Evolutionary conservation across 2,888 invertebrate species (phyloP).

Genomic region (Laspeyria flexula): DNA sequence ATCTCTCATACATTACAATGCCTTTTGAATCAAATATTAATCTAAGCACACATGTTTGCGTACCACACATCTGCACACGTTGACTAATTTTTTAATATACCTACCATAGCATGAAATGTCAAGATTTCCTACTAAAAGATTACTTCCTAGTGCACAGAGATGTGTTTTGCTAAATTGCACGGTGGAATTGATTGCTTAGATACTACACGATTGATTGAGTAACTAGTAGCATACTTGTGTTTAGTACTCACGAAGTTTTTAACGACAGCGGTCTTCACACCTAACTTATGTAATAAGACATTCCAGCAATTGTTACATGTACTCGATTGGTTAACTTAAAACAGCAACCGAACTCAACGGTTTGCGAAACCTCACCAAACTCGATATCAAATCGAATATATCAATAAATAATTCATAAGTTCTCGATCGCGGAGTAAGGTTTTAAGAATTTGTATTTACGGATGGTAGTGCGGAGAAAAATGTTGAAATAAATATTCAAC

Average conservation of each 20-base stretch:
- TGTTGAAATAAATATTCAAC: conserved; percentile 44
- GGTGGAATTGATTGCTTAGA: neutral
- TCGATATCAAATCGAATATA: conserved; percentile 70
- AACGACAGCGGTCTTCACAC: neutral
- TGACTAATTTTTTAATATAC: too few species aligned
- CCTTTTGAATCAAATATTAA: too few species aligned
- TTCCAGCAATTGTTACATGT: neutral
- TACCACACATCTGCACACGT: too few species aligned
- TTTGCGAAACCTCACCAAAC: conserved; percentile 77
- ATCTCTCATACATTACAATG: too few species aligned
- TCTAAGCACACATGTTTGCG: too few species aligned
- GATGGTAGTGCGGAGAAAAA: conserved; percentile 55
- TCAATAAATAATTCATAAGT: conserved; percentile 77
- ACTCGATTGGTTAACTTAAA: conserved; percentile 28
- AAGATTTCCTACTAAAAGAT: neutral
- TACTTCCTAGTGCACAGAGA: too few species aligned
- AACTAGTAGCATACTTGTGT: neutral
- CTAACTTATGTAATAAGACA: conserved; percentile 1
- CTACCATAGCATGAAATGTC: too few species aligned
- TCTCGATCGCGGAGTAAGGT: conserved; percentile 71
- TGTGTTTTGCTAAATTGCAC: neutral
- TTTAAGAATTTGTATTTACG: conserved; percentile 70
- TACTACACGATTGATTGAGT: neutral
- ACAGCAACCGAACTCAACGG: conserved; percentile 65
- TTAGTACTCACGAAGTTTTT: neutral